Evolutionary conservation across 2,888 invertebrate species (phyloP).

Genomic region (Germaria angustata): DNA sequence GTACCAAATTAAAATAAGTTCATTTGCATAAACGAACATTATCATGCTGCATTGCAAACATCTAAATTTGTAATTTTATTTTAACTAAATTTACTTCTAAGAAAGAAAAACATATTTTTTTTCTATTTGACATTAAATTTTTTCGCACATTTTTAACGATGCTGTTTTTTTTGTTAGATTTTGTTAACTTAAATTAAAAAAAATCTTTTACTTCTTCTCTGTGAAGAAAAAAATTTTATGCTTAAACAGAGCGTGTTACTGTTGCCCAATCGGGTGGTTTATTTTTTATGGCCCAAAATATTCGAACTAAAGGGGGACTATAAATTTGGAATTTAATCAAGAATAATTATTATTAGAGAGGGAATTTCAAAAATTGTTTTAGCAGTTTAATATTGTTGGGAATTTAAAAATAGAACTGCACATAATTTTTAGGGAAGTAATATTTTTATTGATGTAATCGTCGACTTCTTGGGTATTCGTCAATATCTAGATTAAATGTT

Average conservation of each 20-base stretch:
- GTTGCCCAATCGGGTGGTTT: not conserved
- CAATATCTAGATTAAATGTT: no score
- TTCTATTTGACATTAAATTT: not conserved
- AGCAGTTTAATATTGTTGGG: no score
- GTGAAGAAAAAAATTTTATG: not conserved
- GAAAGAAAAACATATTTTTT: not conserved
- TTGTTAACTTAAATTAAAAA: not conserved
- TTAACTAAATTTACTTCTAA: not conserved
- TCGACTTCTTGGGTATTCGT: no score
- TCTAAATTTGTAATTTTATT: not conserved
- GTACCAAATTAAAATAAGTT: not conserved
- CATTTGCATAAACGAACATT: not conserved
- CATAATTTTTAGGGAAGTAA: no score
- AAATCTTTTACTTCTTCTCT: no score
- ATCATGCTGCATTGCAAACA: not conserved
- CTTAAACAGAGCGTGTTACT: not conserved
- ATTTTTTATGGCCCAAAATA: not conserved
- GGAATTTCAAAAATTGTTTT: no score
- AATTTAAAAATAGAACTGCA: no score
- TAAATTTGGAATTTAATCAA: no score
- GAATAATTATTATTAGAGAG: no score
- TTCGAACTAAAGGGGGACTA: no score
- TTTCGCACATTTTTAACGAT: not conserved
- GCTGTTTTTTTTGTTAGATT: not conserved
- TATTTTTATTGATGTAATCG: no score